Percentiles rank a stretch among this genome's conserved stretches.
phyloP scores from a whole-genome alignment of 2,797 vertebrate genomes.

The Hapalemur alaotrensis region DNA sequence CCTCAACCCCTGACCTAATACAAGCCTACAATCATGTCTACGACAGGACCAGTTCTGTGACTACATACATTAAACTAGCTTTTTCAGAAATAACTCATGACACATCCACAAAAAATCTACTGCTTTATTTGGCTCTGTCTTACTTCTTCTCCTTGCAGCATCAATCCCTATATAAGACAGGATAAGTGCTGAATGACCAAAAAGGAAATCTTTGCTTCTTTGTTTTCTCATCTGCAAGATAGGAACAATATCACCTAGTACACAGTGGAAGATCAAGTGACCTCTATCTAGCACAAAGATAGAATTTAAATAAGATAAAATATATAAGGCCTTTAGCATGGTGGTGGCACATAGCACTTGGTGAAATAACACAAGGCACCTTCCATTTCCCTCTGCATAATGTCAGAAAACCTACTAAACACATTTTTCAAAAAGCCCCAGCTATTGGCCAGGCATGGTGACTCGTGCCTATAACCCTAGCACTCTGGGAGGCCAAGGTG shows the following conservation, averaged over 20 bases:
- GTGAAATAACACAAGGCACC: not conserved
- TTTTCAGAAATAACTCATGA: not conserved
- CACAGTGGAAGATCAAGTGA: not conserved
- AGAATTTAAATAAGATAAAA: not conserved
- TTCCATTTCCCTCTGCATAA: not conserved
- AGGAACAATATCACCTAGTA: not conserved
- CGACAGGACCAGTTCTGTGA: not conserved
- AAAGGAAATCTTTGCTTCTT: not conserved
- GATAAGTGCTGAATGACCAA: not conserved
- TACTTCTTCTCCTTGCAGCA: not conserved
- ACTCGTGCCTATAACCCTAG: too few species aligned
- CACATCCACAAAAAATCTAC: not conserved
- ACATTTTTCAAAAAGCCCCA: not conserved
- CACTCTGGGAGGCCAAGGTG: too few species aligned
- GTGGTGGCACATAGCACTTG: not conserved
- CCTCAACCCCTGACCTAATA: not conserved
- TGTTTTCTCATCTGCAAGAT: not conserved
- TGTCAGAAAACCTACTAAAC: constrained; percentile 9
- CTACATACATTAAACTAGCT: not conserved
- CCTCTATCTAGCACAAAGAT: not conserved
- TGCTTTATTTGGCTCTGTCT: not conserved
- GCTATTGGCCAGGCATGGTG: too few species aligned
- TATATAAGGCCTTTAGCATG: not conserved
- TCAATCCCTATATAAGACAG: not conserved
- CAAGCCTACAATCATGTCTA: not conserved